Evolutionary conservation across 2,113 vertebrate genomes (phyloP), one percentile per base, ranked within the genome.

Genomic region (Tautogolabrus adspersus): DNA sequence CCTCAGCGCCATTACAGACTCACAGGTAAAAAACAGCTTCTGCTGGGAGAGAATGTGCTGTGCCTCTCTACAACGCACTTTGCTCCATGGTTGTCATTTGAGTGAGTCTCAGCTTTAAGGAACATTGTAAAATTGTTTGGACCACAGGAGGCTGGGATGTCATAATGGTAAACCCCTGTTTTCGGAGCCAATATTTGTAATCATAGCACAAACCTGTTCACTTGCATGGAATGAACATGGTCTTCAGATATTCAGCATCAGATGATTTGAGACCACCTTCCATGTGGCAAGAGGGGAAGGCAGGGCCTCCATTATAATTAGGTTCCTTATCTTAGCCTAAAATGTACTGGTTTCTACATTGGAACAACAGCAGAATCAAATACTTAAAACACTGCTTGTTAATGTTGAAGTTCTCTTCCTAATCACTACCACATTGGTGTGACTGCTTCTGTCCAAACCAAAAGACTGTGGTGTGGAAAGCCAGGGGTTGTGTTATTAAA

Each of bases 341-440:
- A 66, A 61, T 52, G 67, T 19, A 66, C 19, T 54, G 30, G 60
- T 83, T 67, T 76, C 77, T 83, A 76, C 54, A 71, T 65, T 73
- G 55, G 65, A 66, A 57, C 61, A 75, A 49, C 79, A 81, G 65
- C 77, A 77, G 66, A 40, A 85, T 81, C 65, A 69, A 26, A 26
- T 26, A 26, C 26, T 44, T 44, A 66, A 64, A 78, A 42, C 47
- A 44, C 3, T 0, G 8, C 65, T 16, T 67, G 56, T 78, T 58
- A 60, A 42, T 60, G 64, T 60, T 42, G 63, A 86, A 44, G 55
- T 16, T 57, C 26, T 26, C 15, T 65, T 18, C 63, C 42, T 76
- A 18, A 67, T 49, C 58, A 58, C 10, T 64, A 51, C 19, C 65
- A 76, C 72, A 67, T 54, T 67, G 40, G 23, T 61, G 69, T 21